Evolutionary conservation across 2,113 vertebrate genomes (phyloP).

Genomic region (Otus sunia): DNA sequence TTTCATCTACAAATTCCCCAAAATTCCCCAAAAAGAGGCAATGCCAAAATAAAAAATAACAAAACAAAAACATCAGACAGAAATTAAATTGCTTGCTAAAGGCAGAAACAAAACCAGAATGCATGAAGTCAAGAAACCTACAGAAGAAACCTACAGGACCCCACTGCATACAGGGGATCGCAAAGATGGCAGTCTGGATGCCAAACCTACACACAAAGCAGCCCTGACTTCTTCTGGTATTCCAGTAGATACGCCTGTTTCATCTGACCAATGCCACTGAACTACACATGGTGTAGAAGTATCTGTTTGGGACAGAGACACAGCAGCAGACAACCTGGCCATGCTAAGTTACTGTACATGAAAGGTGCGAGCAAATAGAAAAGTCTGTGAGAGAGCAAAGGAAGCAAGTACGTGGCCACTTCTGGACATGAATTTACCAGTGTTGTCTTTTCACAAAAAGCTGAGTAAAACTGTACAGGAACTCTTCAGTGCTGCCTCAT

Average conservation of each 20-base stretch:
- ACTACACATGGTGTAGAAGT: neutral
- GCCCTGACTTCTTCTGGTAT: neutral
- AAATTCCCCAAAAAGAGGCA: neutral
- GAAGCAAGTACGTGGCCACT: neutral
- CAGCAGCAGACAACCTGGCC: neutral
- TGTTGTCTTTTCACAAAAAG: neutral
- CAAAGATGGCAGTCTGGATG: neutral
- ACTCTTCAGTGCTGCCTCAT: neutral
- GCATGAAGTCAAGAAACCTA: neutral
- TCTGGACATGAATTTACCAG: neutral
- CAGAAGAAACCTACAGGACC: neutral
- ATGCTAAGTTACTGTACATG: accelerated
- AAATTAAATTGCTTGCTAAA: neutral
- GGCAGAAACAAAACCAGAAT: neutral
- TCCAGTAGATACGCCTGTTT: neutral
- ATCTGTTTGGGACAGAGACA: neutral
- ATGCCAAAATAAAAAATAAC: neutral
- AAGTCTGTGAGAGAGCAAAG: neutral
- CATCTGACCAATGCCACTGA: neutral
- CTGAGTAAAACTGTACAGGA: neutral
- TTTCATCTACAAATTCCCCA: neutral
- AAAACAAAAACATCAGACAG: neutral
- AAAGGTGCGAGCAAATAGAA: neutral
- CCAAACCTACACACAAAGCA: neutral
- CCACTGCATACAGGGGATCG: neutral